phyloP scores from a whole-genome alignment of 92 coral and sea anemone genomes.

The Desmophyllum pertusum region DNA sequence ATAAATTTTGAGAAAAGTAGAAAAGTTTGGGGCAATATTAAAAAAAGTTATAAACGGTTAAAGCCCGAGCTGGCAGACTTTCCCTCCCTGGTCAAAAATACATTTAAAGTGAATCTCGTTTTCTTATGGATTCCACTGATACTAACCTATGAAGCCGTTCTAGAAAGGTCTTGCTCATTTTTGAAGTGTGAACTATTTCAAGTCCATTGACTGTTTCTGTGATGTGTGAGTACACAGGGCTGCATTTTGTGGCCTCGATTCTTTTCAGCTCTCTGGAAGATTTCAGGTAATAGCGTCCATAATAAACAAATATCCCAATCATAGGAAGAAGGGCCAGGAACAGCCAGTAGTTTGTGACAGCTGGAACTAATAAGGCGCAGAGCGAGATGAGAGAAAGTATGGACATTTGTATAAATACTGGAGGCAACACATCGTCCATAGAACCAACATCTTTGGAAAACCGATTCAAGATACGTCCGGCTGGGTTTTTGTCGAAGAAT shows the following conservation, averaged over 20 bases:
- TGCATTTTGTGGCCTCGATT: slow-evolving; percentile 18
- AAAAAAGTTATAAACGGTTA: too few species aligned
- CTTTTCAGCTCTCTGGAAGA: slow-evolving; percentile 29
- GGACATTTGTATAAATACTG: neutral
- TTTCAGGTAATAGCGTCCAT: slow-evolving; percentile 3
- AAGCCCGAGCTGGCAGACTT: too few species aligned
- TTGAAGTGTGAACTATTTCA: slow-evolving; percentile 3
- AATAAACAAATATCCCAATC: neutral
- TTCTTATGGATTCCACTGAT: neutral
- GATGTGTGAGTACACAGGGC: slow-evolving; percentile 32
- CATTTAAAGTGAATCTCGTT: too few species aligned
- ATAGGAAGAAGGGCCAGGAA: slow-evolving; percentile 18
- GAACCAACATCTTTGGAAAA: slow-evolving; percentile 16
- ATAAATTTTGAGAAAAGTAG: too few species aligned
- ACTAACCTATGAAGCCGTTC: slow-evolving; percentile 4
- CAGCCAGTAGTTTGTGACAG: slow-evolving; percentile 11
- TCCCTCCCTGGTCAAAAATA: too few species aligned
- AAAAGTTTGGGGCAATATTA: too few species aligned
- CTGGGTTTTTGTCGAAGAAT: slow-evolving; percentile 11
- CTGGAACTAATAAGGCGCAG: neutral
- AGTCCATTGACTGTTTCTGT: slow-evolving; percentile 6
- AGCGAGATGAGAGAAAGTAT: neutral
- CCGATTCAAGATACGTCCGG: slow-evolving; percentile 23
- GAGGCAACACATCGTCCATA: slow-evolving; percentile 23
- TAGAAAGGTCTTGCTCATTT: slow-evolving; percentile 1